phyloP scores from a whole-genome alignment of 2,888 invertebrate species.

The Carterocephalus palaemon region DNA sequence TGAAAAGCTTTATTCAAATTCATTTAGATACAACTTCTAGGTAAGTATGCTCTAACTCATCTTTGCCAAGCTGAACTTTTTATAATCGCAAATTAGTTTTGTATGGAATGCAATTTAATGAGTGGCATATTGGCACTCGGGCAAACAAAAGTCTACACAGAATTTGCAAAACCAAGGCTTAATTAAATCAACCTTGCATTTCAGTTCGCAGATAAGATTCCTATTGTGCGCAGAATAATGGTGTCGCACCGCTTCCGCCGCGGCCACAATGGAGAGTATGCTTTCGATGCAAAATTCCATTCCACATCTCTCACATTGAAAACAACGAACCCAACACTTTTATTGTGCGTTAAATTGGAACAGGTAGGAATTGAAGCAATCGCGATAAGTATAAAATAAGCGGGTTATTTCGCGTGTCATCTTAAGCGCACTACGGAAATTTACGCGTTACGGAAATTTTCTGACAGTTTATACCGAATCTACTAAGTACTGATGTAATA shows the following conservation, averaged over 20 bases:
- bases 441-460: too few relatives aligned
- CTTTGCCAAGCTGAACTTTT: not conserved
- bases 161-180: conserved; percentile 27
- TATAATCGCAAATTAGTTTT: not conserved
- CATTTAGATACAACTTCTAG: not conserved
- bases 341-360: conserved; percentile 69
- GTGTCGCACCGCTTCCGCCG: conserved; percentile 40
- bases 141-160: conserved; percentile 4
- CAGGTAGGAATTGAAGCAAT: conserved; percentile 53
- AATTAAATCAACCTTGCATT: conserved; percentile 59
- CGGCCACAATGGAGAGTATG: conserved; percentile 49
- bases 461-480: too few relatives aligned
- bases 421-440: not conserved
- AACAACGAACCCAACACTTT: conserved; percentile 68
- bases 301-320: conserved; percentile 62
- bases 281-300: conserved; percentile 61
- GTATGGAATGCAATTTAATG: too few relatives aligned
- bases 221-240: conserved; percentile 61
- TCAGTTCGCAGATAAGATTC: conserved; percentile 62
- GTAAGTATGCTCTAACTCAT: not conserved
- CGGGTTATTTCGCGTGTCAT: not conserved
- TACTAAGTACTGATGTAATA: too few relatives aligned
- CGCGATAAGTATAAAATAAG: conserved; percentile 40
- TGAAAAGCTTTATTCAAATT: not conserved
- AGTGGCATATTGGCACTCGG: not conserved